Conservation (phyloP, 2,797 vertebrate genomes). For the Gastrophryne carolinensis region DNA sequence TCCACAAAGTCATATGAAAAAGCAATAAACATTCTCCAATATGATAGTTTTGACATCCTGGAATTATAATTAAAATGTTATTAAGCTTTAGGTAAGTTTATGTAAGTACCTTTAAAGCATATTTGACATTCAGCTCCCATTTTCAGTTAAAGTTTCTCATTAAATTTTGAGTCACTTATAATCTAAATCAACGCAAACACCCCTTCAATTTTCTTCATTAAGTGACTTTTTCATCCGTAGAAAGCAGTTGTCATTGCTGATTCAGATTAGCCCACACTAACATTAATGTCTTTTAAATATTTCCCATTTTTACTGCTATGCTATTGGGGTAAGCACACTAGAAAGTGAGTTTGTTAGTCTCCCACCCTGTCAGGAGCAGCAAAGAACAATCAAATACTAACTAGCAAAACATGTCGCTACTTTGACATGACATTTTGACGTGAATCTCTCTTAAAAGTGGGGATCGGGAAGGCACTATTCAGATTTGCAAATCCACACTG, state of each 20-base stretch:
- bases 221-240: slow-evolving; percentile 24
- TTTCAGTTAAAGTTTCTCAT: slow-evolving; percentile 41
- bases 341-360: slow-evolving; percentile 11
- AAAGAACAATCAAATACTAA: slow-evolving; percentile 38
- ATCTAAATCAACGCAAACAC: background rate
- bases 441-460: slow-evolving; percentile 38
- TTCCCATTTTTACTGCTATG: slow-evolving; percentile 5
- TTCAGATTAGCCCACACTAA: slow-evolving; percentile 33
- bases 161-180: slow-evolving; percentile 37
- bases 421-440: slow-evolving; percentile 43
- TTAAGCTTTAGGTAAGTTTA: slow-evolving; percentile 18
- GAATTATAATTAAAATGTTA: slow-evolving; percentile 27
- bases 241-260: slow-evolving; percentile 29
- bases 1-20: no score
- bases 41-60: no score
- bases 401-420: slow-evolving; percentile 35
- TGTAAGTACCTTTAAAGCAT: slow-evolving; percentile 19
- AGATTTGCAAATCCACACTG: slow-evolving; percentile 30
- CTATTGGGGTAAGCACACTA: slow-evolving; percentile 7
- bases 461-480: slow-evolving; percentile 31
- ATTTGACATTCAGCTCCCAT: slow-evolving; percentile 43
- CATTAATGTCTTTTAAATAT: slow-evolving; percentile 33
- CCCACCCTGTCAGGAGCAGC: slow-evolving; percentile 24
- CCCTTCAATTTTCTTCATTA: slow-evolving; percentile 39
- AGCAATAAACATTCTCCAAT: no score